A percentile compares a stretch with the other conserved stretches of the same genome.
phyloP scores from a whole-genome alignment of 1,140 invertebrate species.

The Marisa cornuarietis region DNA sequence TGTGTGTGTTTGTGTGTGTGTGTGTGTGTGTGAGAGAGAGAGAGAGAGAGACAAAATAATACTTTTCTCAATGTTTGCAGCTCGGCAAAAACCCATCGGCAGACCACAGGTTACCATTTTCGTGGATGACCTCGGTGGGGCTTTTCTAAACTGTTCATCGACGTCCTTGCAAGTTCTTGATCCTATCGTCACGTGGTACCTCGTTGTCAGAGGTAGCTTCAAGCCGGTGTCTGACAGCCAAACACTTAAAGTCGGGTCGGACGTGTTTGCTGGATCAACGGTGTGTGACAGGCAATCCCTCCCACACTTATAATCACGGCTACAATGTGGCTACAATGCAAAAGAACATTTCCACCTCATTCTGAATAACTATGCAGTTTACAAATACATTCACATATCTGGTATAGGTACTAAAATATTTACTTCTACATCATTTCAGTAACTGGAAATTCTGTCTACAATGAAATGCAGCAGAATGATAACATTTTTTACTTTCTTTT shows the following conservation, averaged over 20 bases:
- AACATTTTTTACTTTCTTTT: neutral
- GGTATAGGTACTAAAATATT: no score
- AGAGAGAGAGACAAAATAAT: no score
- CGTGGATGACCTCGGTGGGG: neutral
- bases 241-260: slow-evolving; percentile 10
- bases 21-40: no score
- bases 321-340: no score
- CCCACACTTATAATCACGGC: no score
- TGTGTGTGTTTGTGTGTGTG: neutral
- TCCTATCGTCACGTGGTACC: slow-evolving; percentile 7
- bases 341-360: no score
- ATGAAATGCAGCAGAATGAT: no score
- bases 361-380: no score
- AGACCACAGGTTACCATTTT: slow-evolving; percentile 1
- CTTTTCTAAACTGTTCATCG: slow-evolving; percentile 17
- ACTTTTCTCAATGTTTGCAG: neutral
- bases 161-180: neutral
- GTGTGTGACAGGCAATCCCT: neutral
- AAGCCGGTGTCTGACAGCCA: neutral
- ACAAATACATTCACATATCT: no score
- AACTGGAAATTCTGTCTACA: no score
- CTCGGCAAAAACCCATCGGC: neutral
- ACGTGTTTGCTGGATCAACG: slow-evolving; percentile 20
- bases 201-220: neutral
- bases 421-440: no score